phyloP scores from a whole-genome alignment of 2,888 invertebrate species.

The Flabesymbios commensalis region DNA sequence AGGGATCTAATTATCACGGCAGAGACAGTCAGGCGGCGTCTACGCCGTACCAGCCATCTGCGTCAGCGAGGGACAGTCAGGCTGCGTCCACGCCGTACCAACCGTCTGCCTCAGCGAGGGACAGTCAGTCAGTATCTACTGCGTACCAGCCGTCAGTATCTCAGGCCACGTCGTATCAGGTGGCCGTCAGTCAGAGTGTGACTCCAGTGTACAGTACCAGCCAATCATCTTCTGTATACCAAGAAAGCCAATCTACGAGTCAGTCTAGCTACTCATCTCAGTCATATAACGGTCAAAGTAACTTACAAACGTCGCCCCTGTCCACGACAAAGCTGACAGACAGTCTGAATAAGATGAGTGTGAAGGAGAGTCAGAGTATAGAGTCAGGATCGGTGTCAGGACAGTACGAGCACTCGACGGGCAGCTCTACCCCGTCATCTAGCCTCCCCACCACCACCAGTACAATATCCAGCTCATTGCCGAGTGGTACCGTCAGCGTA shows the following conservation, averaged over 20 bases:
- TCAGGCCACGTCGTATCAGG: slow-evolving; percentile 25
- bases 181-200: slow-evolving; percentile 14
- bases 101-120: no score
- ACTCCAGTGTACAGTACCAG: no score
- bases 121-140: slow-evolving; percentile 4
- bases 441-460: slow-evolving; percentile 42
- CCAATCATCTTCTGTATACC: slow-evolving; percentile 16
- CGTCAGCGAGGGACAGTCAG: no score
- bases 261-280: slow-evolving; percentile 38
- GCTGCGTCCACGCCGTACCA: no score
- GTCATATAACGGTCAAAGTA: slow-evolving; percentile 8
- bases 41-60: no score
- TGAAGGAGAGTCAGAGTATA: slow-evolving; percentile 42
- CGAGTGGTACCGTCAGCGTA: slow-evolving; percentile 13
- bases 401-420: slow-evolving; percentile 1
- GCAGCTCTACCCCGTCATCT: slow-evolving; percentile 34
- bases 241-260: slow-evolving; percentile 18
- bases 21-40: no score
- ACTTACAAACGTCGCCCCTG: slow-evolving; percentile 39
- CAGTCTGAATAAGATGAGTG: slow-evolving; percentile 50
- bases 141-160: slow-evolving; percentile 33
- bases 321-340: slow-evolving; percentile 50
- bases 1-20: no score
- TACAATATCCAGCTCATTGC: slow-evolving; percentile 35
- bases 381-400: background rate